These are phyloP conservation scores for Theristicus caerulescens DNA, from an alignment of 2,113 vertebrate species.

Conservation along the genomic window DNA sequence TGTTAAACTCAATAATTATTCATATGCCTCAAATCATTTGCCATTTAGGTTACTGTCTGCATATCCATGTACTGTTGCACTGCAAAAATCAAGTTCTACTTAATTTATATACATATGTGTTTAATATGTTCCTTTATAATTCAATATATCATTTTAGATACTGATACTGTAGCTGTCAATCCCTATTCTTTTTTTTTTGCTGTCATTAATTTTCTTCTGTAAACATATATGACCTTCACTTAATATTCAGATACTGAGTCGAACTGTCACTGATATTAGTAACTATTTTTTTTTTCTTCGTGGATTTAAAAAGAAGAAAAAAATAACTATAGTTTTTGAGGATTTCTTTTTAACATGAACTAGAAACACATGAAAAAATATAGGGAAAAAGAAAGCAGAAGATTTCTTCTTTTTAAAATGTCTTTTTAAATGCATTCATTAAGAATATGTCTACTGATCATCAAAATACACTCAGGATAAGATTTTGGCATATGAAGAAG, in stretches of 20 bases:
- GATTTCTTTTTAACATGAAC: not conserved
- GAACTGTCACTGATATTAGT: not conserved
- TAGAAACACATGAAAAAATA: not conserved
- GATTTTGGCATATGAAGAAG: not conserved
- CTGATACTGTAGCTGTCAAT: not conserved
- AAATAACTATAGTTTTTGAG: not conserved
- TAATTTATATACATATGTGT: not conserved
- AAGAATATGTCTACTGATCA: not conserved
- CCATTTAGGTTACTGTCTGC: not conserved
- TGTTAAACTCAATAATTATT: not conserved
- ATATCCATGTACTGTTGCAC: not conserved
- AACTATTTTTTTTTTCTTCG: not conserved
- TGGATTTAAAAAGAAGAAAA: not conserved
- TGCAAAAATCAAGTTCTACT: not conserved
- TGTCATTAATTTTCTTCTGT: not conserved
- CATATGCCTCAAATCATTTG: not conserved
- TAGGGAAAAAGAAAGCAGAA: accelerated
- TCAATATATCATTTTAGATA: not conserved
- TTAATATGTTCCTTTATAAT: not conserved
- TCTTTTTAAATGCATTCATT: not conserved
- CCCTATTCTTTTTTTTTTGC: not conserved
- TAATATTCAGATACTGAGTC: not conserved
- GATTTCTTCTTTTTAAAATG: not conserved
- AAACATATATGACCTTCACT: not conserved
- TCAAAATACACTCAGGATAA: not conserved